phyloP scores from a whole-genome alignment of 2,888 invertebrate genomes.

The Penaeus monodon region DNA sequence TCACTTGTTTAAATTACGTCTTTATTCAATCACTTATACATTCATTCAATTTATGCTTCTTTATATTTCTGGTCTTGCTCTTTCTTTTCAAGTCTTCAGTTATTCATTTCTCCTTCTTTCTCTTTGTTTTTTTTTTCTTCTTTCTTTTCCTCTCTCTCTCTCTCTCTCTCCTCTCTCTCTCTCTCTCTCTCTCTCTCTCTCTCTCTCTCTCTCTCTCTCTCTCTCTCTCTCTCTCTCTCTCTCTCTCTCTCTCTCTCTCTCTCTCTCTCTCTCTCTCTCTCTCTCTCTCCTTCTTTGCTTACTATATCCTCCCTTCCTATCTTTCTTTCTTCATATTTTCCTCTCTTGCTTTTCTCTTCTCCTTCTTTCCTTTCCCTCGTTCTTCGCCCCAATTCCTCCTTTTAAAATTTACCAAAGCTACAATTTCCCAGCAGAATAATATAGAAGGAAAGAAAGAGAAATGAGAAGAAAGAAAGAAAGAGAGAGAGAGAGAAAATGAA shows the following conservation, averaged over 20 bases:
- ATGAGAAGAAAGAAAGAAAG: no score
- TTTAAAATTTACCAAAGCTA: no score
- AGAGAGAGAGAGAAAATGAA: no score
- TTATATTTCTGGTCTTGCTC: not conserved
- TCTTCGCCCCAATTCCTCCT: no score
- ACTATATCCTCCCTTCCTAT: not conserved
- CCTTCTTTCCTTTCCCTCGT: no score
- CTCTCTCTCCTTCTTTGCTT: not conserved
- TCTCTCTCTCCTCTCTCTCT: not conserved
- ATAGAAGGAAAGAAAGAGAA: no score
- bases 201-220: conserved; percentile 1
- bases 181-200: conserved; percentile 15
- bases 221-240: conserved; percentile 14
- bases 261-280: conserved; percentile 13
- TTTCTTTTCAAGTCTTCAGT: not conserved
- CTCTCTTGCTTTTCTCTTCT: no score
- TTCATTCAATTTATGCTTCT: no score
- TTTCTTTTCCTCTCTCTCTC: not conserved
- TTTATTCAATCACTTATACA: no score
- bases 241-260: conserved; percentile 16
- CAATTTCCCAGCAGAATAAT: no score
- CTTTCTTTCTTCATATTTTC: not conserved
- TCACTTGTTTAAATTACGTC: no score
- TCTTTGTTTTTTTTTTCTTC: not conserved
- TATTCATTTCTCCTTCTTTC: not conserved